phyloP scores from a whole-genome alignment of 2,888 invertebrate genomes.

The Eumerus sabulonum region DNA sequence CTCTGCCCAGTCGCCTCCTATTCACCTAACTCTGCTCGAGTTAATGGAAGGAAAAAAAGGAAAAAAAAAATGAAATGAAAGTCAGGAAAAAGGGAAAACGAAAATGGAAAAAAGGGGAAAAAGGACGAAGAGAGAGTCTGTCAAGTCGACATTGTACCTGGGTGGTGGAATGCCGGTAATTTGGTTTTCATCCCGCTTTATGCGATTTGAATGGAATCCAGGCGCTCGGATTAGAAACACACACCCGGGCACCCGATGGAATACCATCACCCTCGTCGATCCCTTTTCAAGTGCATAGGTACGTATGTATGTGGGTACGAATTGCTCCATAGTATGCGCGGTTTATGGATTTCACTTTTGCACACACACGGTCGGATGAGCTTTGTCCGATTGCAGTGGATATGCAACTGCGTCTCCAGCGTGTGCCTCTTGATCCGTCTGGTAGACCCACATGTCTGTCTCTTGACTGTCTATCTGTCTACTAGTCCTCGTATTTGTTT shows the following conservation, averaged over 20 bases:
- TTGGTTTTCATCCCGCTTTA: slow-evolving; percentile 61
- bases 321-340: slow-evolving; percentile 39
- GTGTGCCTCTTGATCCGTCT: slow-evolving; percentile 65
- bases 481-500: not conserved
- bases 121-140: slow-evolving; percentile 9
- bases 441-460: slow-evolving; percentile 48
- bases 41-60: slow-evolving; percentile 29
- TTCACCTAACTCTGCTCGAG: too few relatives aligned
- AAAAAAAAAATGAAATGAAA: slow-evolving; percentile 16
- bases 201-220: slow-evolving; percentile 58
- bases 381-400: slow-evolving; percentile 49
- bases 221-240: slow-evolving; percentile 61
- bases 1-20: slow-evolving; percentile 6
- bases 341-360: slow-evolving; percentile 68
- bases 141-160: slow-evolving; percentile 47
- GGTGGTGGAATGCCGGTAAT: slow-evolving; percentile 63
- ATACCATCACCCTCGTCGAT: not conserved
- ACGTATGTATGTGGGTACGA: slow-evolving; percentile 9
- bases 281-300: not conserved
- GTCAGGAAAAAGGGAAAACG: slow-evolving; percentile 18
- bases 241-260: slow-evolving; percentile 21
- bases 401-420: slow-evolving; percentile 42
- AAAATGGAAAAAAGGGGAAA: slow-evolving; percentile 13
- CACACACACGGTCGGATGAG: slow-evolving; percentile 52
- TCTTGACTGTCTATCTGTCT: slow-evolving; percentile 23